Evolutionary conservation across 2,797 vertebrate genomes (phyloP).

Genomic region (Petrocephalus sullivani): DNA sequence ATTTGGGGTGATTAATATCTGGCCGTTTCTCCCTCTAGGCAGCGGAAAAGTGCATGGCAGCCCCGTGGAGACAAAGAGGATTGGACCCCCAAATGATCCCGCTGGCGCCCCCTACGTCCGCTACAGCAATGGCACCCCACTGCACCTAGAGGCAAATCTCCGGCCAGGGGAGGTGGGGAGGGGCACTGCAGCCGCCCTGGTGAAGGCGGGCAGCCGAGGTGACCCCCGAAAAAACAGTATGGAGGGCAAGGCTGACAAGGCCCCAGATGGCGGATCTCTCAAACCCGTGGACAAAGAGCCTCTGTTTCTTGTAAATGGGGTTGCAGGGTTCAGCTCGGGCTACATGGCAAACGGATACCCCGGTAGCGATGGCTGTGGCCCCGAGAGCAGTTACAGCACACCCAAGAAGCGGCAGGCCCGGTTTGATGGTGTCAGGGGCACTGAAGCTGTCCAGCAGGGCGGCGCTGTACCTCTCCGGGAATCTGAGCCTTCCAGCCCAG

Average conservation of each 20-base stretch:
- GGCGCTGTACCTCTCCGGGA: constrained; percentile 54
- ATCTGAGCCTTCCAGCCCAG: constrained; percentile 41
- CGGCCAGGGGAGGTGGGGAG: constrained; percentile 69
- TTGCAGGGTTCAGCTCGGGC: constrained; percentile 68
- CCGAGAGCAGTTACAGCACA: constrained; percentile 88
- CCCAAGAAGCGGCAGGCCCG: constrained; percentile 82
- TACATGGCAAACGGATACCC: constrained; percentile 86
- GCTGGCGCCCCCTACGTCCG: constrained; percentile 60
- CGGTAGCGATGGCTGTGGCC: constrained; percentile 84
- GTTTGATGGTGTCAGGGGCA: constrained; percentile 66
- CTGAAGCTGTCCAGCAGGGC: constrained; percentile 51
- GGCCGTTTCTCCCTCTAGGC: constrained; percentile 63
- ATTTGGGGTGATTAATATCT: not conserved
- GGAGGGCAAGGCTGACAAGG: constrained; percentile 83
- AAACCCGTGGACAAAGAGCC: constrained; percentile 66
- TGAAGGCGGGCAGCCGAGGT: constrained; percentile 69
- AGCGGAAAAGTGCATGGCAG: constrained; percentile 76
- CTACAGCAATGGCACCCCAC: constrained; percentile 77
- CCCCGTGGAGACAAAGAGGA: constrained; percentile 70
- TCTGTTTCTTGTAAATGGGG: constrained; percentile 76
- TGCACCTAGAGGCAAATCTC: constrained; percentile 61
- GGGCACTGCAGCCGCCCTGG: constrained; percentile 62
- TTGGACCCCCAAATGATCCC: constrained; percentile 62
- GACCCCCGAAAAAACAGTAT: constrained; percentile 75
- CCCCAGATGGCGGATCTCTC: constrained; percentile 49